A percentile compares a stretch with the other conserved stretches of the same genome.
phyloP scores from a whole-genome alignment of 2,113 vertebrate genomes.

The Sapayoa aenigma region DNA sequence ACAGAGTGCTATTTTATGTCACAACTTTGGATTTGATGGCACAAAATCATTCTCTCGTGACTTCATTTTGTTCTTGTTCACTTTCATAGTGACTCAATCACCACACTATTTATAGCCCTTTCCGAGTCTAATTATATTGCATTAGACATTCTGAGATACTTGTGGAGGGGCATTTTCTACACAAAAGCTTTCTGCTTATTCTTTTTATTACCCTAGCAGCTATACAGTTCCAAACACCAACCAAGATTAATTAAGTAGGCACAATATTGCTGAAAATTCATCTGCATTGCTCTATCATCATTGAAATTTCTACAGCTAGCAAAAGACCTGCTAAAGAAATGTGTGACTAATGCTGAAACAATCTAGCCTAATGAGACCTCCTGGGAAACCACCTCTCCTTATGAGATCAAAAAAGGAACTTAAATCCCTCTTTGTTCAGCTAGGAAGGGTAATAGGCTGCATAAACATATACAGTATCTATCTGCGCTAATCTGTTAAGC shows the following conservation, averaged over 20 bases:
- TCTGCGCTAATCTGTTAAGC: not conserved
- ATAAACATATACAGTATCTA: not conserved
- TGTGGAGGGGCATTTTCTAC: not conserved
- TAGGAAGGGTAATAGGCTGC: not conserved
- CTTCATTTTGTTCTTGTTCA: not conserved
- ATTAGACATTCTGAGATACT: not conserved
- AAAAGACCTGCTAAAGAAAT: constrained; percentile 44
- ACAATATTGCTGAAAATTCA: not conserved
- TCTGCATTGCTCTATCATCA: not conserved
- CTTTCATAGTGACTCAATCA: not conserved
- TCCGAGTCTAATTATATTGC: not conserved
- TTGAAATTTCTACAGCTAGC: not conserved
- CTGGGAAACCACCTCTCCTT: constrained; percentile 25
- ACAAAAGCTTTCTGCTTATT: not conserved
- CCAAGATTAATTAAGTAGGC: constrained; percentile 47
- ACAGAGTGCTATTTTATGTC: not conserved
- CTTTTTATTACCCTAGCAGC: not conserved
- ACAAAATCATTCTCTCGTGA: not conserved
- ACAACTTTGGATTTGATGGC: not conserved
- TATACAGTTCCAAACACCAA: constrained; percentile 14
- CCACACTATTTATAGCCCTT: not conserved
- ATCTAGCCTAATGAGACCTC: constrained; percentile 46
- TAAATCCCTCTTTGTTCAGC: not conserved
- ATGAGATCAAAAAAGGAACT: not conserved
- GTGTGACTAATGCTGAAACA: constrained; percentile 15